Evolutionary conservation across 2,113 vertebrate species (phyloP).

Genomic region (Leiothrix lutea): DNA sequence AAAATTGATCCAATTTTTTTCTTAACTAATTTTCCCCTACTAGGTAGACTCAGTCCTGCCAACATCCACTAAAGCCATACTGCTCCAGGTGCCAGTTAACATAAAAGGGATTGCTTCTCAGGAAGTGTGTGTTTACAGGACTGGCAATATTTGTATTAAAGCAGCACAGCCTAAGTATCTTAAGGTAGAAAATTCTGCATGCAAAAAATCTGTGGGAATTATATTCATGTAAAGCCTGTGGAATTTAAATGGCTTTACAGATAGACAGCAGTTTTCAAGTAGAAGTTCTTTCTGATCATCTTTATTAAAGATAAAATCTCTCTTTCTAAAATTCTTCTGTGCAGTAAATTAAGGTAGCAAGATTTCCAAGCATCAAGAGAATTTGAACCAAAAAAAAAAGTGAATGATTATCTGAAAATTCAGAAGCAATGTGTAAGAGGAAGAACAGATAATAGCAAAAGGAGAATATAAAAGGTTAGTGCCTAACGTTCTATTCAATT

Average conservation of each 20-base stretch:
- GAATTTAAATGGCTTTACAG: neutral
- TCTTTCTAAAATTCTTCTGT: neutral
- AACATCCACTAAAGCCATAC: neutral
- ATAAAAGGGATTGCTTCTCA: neutral
- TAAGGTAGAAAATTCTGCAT: neutral
- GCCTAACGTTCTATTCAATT: neutral
- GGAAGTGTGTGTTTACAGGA: neutral
- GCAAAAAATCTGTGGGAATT: neutral
- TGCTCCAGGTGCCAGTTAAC: neutral
- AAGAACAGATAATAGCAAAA: neutral
- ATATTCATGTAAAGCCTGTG: neutral
- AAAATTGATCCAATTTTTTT: neutral
- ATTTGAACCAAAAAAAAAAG: neutral
- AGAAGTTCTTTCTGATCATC: neutral
- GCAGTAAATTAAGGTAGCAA: neutral
- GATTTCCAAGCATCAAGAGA: neutral
- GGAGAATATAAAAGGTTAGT: neutral
- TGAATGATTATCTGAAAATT: neutral
- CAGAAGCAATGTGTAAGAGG: neutral
- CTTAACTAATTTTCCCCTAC: neutral
- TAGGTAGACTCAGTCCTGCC: neutral
- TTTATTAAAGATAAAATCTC: neutral
- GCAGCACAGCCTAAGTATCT: neutral
- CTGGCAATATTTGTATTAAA: neutral
- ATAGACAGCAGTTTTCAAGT: neutral